A percentile compares a stretch with the other conserved stretches of the same genome.
phyloP scores from a whole-genome alignment of 2,113 vertebrate species.

The Trichechus manatus region DNA sequence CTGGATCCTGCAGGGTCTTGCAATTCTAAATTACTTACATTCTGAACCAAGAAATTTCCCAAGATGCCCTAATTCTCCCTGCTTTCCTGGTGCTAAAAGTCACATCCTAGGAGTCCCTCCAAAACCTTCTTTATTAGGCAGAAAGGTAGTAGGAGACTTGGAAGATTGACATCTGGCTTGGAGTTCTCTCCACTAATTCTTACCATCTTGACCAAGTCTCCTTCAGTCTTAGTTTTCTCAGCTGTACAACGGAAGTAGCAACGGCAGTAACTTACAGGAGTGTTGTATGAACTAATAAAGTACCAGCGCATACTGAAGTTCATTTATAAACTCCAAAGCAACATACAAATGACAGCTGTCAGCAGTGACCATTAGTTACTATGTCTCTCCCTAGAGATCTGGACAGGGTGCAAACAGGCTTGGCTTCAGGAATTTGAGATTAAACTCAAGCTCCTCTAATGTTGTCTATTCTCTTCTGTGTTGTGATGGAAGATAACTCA shows the following conservation, averaged over 20 bases:
- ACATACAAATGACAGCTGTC: rapidly evolving
- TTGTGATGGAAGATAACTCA: background rate
- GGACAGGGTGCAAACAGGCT: background rate
- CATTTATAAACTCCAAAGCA: too few relatives aligned
- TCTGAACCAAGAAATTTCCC: background rate
- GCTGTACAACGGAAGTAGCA: rapidly evolving
- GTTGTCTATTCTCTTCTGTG: background rate
- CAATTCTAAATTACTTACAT: background rate
- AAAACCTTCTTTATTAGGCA: background rate
- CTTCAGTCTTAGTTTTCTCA: background rate
- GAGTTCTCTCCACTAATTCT: background rate
- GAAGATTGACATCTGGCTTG: background rate
- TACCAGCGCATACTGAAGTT: rapidly evolving
- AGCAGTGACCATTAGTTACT: rapidly evolving
- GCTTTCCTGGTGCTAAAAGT: background rate
- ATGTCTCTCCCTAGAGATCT: too few relatives aligned
- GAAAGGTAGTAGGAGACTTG: background rate
- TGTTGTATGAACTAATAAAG: rapidly evolving
- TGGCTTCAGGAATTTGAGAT: background rate
- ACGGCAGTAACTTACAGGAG: rapidly evolving
- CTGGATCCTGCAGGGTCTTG: too few relatives aligned
- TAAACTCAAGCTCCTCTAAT: background rate
- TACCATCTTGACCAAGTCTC: background rate
- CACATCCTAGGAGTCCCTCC: too few relatives aligned
- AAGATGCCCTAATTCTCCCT: background rate